Evolutionary conservation across 2,888 invertebrate species (phyloP), one percentile per base, ranked within the genome.

Genomic region (Drosophila mettleri): DNA sequence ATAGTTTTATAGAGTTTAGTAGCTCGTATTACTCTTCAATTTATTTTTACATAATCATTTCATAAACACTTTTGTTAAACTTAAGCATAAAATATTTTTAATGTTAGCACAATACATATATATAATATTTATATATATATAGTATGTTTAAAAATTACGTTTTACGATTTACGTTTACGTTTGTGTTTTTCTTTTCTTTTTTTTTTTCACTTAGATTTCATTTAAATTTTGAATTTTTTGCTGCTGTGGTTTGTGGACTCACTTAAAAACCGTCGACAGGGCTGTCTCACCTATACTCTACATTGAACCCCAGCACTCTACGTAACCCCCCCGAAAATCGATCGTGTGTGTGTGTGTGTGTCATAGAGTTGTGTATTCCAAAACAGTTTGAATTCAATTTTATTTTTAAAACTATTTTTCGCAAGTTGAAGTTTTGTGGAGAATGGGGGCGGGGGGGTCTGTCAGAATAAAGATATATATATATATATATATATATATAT

Each of bases 21-120:
- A 46, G 41, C 45, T 51, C 39, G 36, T 69, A 54, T 54, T 58
- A 57, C 45, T 55, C 49, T 43, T 63, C 31, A 41, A 53, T 75
- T 70, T 75, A 60, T 75, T 76, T 76, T 76, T 67, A 75, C 76
- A 75, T 75, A 74, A 75, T 77, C 59, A 65, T 74, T 74, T 76
- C 72, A 76, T 72, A 72, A 77, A 77, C 77, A 76, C 48, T 68
- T 74, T 74, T 69, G 68, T 69, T 69, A 68, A 75, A 75, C 75
- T 75, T 75, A 75, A 71, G 76, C 75, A 65, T 75, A 65, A 71
- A 68, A 76, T 76, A 75, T 62, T 62, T 12, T 71, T 76, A 75
- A 71, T 76, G 64, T 76, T 76, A 75, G 75, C 77, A 71, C 76
- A 75, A 76, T 71, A 71, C 45, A 52, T 73, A 69, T n/a, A 57